Evolutionary conservation across 2,888 invertebrate species (phyloP).

Genomic region (Drepanosiphum platanoidis): DNA sequence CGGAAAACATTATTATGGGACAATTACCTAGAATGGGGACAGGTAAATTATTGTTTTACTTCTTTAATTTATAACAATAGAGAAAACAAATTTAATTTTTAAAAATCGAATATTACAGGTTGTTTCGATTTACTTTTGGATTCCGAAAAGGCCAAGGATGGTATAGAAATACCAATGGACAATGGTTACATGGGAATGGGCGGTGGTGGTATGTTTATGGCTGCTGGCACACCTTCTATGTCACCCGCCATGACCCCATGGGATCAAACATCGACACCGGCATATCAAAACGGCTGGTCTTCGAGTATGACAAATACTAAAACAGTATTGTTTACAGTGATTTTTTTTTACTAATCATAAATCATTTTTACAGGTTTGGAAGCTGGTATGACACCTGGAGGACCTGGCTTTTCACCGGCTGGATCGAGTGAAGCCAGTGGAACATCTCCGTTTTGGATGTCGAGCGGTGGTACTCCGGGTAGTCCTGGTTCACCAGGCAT

Average conservation of each 20-base stretch:
- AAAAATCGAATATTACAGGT: too few species aligned
- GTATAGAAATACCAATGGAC: constrained; percentile 91
- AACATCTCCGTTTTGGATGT: constrained; percentile 81
- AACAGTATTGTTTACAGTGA: not conserved
- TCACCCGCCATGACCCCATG: constrained; percentile 94
- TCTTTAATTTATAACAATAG: not conserved
- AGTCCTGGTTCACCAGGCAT: constrained; percentile 86
- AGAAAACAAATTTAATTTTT: too few species aligned
- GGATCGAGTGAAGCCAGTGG: constrained; percentile 94
- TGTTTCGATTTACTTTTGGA: constrained; percentile 97
- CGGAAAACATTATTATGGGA: constrained; percentile 99
- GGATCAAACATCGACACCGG: constrained; percentile 85
- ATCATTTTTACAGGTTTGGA: constrained; percentile 33
- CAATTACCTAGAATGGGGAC: constrained; percentile 98
- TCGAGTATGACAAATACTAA: constrained; percentile 70
- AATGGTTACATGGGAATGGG: constrained; percentile 72
- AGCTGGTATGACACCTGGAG: constrained; percentile 88
- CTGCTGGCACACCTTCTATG: constrained; percentile 84
- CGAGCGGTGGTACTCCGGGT: constrained; percentile 80
- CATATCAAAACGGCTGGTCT: constrained; percentile 84
- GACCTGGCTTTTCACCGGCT: constrained; percentile 96
- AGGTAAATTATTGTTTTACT: constrained; percentile 69
- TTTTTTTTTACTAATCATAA: not conserved
- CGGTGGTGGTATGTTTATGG: constrained; percentile 83
- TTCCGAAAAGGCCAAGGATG: constrained; percentile 97